Conservation (phyloP, 2,888 invertebrate genomes). For the Drosophila planitibia region DNA sequence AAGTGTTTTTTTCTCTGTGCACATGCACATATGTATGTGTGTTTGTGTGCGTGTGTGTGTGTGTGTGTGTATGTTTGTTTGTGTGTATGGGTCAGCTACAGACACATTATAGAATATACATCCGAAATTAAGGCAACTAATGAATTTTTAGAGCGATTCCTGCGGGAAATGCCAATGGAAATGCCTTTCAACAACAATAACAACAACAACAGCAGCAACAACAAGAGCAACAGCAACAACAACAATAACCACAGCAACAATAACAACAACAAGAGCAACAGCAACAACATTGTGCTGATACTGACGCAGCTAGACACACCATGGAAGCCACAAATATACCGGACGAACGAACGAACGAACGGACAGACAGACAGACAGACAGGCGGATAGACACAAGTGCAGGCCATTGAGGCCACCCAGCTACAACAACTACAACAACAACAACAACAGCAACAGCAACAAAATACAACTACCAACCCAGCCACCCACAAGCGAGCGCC, state of each 20-base stretch:
- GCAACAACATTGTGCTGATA: constrained; percentile 19
- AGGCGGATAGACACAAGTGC: constrained; percentile 29
- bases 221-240: constrained; percentile 1
- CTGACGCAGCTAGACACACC: constrained; percentile 43
- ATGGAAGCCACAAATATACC: constrained; percentile 63
- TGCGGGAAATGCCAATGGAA: constrained; percentile 66
- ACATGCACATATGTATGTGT: not conserved
- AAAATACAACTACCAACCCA: constrained; percentile 25
- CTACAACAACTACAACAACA: constrained; percentile 4
- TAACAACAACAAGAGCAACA: not conserved
- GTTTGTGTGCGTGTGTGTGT: not conserved
- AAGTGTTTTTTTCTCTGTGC: not conserved
- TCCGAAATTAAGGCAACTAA: constrained; percentile 71
- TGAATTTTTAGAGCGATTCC: constrained; percentile 77
- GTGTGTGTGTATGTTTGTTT: not conserved
- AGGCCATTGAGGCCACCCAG: constrained; percentile 36
- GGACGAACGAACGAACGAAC: constrained; percentile 15
- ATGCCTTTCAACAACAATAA: constrained; percentile 30
- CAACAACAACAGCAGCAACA: not conserved
- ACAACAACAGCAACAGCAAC: constrained; percentile 6
- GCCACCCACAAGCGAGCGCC: constrained; percentile 41
- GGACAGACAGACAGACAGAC: constrained; percentile 10
- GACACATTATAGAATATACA: constrained; percentile 48
- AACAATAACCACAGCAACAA: not conserved
- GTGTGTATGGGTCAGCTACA: not conserved